Evolutionary conservation across 2,113 vertebrate genomes (phyloP).

Genomic region (Phyllopteryx taeniolatus): DNA sequence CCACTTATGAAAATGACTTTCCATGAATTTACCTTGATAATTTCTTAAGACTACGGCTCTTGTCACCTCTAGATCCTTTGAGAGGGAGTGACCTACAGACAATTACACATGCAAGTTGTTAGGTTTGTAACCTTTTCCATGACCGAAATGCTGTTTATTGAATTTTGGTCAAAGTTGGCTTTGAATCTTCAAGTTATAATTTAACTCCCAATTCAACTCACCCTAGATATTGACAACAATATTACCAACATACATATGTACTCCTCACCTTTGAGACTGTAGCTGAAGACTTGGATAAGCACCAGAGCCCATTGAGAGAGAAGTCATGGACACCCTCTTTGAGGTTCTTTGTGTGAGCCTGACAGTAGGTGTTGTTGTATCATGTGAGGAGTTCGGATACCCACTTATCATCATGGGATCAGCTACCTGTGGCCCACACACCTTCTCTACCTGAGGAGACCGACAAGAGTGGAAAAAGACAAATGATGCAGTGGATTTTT

Average conservation of each 20-base stretch:
- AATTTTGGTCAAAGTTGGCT: not conserved
- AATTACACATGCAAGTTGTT: not conserved
- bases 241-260: not conserved
- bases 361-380: constrained; percentile 11
- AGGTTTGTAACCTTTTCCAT: not conserved
- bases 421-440: constrained; percentile 74
- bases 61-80: constrained; percentile 84
- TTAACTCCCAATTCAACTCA: not conserved
- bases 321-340: constrained; percentile 19
- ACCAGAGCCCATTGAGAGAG: not conserved
- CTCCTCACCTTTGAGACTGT: constrained; percentile 51
- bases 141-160: not conserved
- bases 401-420: constrained; percentile 25
- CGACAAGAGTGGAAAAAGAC: constrained; percentile 7
- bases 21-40: constrained; percentile 78
- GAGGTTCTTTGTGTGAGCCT: constrained; percentile 1
- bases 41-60: constrained; percentile 87
- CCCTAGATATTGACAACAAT: not conserved
- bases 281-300: constrained; percentile 15
- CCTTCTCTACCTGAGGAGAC: constrained; percentile 81
- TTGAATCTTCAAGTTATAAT: not conserved
- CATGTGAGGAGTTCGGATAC: not conserved
- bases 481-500: not conserved
- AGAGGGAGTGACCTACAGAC: constrained; percentile 82
- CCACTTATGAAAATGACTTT: not conserved